These are phyloP conservation scores for Falco novaeseelandiae DNA, from an alignment of 2,797 vertebrate genomes.

Conservation along the genomic window DNA sequence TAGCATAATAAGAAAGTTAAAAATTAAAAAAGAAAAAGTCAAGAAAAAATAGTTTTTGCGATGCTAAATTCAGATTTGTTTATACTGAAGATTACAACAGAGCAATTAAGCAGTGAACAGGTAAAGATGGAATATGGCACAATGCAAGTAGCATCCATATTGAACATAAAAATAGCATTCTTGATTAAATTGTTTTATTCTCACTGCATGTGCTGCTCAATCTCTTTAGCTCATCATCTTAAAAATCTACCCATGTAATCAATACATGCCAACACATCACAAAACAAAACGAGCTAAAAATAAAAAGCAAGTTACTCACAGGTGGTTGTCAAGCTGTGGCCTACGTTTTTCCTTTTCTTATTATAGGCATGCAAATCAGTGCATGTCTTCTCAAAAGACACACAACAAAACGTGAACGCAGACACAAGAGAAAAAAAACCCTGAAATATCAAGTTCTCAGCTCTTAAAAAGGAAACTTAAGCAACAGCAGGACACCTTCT, in stretches of 20 bases:
- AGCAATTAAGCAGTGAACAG: not conserved
- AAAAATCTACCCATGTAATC: constrained; percentile 3
- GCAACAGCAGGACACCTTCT: not conserved
- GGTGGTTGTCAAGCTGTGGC: constrained; percentile 29
- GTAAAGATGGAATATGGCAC: not conserved
- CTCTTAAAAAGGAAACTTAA: not conserved
- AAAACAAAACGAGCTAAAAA: constrained; percentile 26
- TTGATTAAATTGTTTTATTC: not conserved
- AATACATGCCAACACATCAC: constrained; percentile 19
- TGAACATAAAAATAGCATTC: constrained; percentile 1
- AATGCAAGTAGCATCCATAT: not conserved
- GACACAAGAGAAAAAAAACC: not conserved
- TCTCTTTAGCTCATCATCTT: not conserved
- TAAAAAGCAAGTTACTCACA: constrained; percentile 14
- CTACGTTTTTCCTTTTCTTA: not conserved
- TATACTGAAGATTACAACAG: not conserved
- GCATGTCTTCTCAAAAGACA: not conserved
- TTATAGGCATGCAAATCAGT: not conserved
- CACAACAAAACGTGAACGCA: not conserved
- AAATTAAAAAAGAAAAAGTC: not conserved
- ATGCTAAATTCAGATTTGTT: not conserved
- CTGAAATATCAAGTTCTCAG: not conserved
- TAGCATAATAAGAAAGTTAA: not conserved
- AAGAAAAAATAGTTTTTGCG: not conserved
- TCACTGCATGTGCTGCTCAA: not conserved